phyloP scores from a whole-genome alignment of 2,797 vertebrate species.

The Limnodromus scolopaceus region DNA sequence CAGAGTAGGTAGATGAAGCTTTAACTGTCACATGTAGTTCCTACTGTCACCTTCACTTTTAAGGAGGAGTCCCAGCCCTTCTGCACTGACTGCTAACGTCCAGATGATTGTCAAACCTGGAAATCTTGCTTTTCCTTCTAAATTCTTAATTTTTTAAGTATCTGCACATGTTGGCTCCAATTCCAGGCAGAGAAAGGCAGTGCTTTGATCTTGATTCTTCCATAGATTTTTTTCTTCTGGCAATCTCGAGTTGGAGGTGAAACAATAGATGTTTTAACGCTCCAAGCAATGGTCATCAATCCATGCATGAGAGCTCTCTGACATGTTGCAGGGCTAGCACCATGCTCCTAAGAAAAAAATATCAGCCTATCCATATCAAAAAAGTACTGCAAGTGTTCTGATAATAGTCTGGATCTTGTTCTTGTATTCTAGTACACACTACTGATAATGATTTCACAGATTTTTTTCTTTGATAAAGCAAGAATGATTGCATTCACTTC shows the following conservation, averaged over 20 bases:
- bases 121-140: background rate
- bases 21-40: background rate
- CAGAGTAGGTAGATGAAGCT: background rate
- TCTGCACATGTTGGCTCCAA: background rate
- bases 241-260: background rate
- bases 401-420: background rate
- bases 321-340: background rate
- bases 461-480: background rate
- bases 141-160: background rate
- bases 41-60: background rate
- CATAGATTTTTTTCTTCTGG: background rate
- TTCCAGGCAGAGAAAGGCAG: background rate
- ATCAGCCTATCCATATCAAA: background rate
- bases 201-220: background rate
- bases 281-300: background rate
- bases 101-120: background rate
- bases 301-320: rapidly evolving
- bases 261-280: background rate
- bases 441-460: background rate
- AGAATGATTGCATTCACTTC: background rate
- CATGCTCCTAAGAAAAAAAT: background rate
- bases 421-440: background rate
- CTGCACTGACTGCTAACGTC: background rate
- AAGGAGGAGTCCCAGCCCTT: background rate
- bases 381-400: background rate